phyloP scores from a whole-genome alignment of 2,113 vertebrate genomes.

The Nothoprocta pentlandii region DNA sequence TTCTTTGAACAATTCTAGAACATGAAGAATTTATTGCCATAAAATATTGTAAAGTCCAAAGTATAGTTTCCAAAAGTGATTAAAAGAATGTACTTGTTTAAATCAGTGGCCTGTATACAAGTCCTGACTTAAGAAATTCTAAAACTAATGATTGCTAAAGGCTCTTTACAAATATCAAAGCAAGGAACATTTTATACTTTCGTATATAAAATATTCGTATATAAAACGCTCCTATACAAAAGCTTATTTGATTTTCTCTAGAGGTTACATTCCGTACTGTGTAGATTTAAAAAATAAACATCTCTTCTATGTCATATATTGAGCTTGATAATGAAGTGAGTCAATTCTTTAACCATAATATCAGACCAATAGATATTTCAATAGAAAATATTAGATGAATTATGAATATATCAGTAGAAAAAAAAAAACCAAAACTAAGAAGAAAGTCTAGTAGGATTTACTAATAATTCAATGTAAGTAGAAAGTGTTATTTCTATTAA shows the following conservation, averaged over 20 bases:
- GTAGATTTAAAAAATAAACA: not conserved
- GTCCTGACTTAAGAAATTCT: not conserved
- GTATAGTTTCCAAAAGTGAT: not conserved
- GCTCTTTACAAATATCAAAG: not conserved
- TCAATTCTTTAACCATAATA: not conserved
- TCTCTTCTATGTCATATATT: not conserved
- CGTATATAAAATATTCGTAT: not conserved
- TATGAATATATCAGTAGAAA: not conserved
- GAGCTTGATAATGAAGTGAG: not conserved
- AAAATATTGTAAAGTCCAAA: not conserved
- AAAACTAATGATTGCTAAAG: not conserved
- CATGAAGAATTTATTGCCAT: not conserved
- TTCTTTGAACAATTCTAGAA: not conserved
- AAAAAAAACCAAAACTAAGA: too few species aligned
- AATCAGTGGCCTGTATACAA: not conserved
- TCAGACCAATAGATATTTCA: not conserved
- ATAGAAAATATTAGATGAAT: not conserved
- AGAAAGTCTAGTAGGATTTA: not conserved
- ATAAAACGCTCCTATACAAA: not conserved
- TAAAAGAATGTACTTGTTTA: not conserved
- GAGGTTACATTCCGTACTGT: not conserved
- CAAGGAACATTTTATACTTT: not conserved
- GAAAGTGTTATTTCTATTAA: not conserved
- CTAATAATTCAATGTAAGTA: not conserved
- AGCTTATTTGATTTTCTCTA: not conserved